Evolutionary conservation across 2,888 invertebrate species (phyloP).

Genomic region (Lampropteryx suffumata): DNA sequence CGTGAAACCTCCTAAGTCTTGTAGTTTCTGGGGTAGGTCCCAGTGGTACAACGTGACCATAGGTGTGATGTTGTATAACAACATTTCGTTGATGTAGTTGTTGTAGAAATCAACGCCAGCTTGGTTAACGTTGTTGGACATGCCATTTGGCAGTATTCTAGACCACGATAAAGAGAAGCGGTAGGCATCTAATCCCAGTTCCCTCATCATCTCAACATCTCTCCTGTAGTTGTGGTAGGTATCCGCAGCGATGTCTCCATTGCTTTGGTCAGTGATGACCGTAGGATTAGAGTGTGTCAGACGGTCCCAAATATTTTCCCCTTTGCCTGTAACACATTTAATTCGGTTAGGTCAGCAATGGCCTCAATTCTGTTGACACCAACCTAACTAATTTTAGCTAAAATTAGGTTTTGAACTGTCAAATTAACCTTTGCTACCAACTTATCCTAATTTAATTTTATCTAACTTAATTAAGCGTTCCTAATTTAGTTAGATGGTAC

Average conservation of each 20-base stretch:
- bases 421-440: too few species aligned
- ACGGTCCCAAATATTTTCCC: slow-evolving; percentile 60
- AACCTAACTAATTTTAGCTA: too few species aligned
- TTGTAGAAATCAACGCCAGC: slow-evolving; percentile 86
- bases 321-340: slow-evolving; percentile 43
- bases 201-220: slow-evolving; percentile 72
- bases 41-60: slow-evolving; percentile 81
- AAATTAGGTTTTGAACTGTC: too few species aligned
- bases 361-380: too few species aligned
- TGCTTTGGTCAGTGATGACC: slow-evolving; percentile 56
- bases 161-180: slow-evolving; percentile 84
- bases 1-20: slow-evolving; percentile 79
- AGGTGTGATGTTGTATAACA: slow-evolving; percentile 84
- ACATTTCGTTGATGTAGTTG: slow-evolving; percentile 83
- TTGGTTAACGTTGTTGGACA: slow-evolving; percentile 73
- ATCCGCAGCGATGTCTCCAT: slow-evolving; percentile 83
- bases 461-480: too few species aligned
- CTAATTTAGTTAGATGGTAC: too few species aligned
- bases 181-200: slow-evolving; percentile 72
- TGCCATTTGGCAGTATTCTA: slow-evolving; percentile 83
- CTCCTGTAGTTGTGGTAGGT: slow-evolving; percentile 84
- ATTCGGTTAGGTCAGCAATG: too few species aligned
- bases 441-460: too few species aligned
- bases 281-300: slow-evolving; percentile 51
- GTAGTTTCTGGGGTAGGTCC: slow-evolving; percentile 79